phyloP scores from a whole-genome alignment of 2,113 vertebrate genomes.

The Galemys pyrenaicus region DNA sequence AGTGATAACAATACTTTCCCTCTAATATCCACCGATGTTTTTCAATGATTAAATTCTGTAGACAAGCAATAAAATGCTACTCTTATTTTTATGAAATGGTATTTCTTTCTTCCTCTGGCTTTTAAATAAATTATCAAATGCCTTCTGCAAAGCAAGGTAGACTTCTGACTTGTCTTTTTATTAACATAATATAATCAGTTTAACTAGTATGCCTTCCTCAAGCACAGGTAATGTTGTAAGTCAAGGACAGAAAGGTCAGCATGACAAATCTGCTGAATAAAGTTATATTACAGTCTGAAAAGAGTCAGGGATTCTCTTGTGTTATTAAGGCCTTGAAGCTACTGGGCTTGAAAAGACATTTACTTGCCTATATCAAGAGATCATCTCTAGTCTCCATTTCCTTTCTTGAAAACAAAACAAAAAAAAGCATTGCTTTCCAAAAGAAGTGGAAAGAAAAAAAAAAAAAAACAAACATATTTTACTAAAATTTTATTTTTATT shows the following conservation, averaged over 20 bases:
- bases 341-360: background rate
- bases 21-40: background rate
- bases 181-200: background rate
- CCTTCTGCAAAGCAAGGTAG: background rate
- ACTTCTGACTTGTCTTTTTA: background rate
- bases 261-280: background rate
- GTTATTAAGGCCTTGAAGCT: background rate
- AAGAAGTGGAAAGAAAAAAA: constrained; percentile 1
- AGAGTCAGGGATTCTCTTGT: background rate
- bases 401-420: background rate
- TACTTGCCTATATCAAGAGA: background rate
- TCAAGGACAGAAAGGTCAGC: background rate
- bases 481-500: constrained; percentile 23
- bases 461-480: constrained; percentile 18
- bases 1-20: background rate
- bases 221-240: background rate
- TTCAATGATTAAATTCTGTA: constrained; percentile 48
- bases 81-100: background rate
- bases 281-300: background rate
- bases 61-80: constrained; percentile 48
- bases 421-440: background rate
- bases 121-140: background rate
- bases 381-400: background rate
- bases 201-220: background rate
- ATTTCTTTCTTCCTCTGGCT: background rate